Evolutionary conservation across 2,113 vertebrate species (phyloP).

Genomic region (Ascaphus truei): DNA sequence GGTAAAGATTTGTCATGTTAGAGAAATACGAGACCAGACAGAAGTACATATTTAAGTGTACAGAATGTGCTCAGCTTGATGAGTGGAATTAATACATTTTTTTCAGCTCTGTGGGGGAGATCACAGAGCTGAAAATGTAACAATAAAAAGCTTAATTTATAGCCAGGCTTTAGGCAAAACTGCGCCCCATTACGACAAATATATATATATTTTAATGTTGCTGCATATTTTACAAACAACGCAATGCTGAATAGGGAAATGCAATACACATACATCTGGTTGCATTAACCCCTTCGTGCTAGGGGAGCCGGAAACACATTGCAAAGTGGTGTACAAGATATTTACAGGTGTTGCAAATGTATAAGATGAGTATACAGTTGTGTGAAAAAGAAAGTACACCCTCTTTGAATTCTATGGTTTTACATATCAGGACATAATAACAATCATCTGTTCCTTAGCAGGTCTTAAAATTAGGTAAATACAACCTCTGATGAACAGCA

Average conservation of each 20-base stretch:
- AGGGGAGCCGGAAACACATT: not conserved
- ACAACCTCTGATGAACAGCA: no score
- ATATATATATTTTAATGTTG: slow-evolving; percentile 4
- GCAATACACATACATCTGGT: not conserved
- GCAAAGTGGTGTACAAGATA: no score
- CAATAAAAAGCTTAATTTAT: slow-evolving; percentile 11
- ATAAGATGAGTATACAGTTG: no score
- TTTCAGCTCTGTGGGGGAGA: not conserved
- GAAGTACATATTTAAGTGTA: slow-evolving; percentile 3
- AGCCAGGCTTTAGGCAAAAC: not conserved
- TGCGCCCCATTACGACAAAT: not conserved
- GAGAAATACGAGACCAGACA: slow-evolving; percentile 1
- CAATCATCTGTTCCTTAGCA: not conserved
- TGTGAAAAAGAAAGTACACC: no score
- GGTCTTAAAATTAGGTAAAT: no score
- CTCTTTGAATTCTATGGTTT: no score
- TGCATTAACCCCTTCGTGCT: not conserved
- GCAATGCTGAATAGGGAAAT: not conserved
- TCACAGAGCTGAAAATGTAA: not conserved
- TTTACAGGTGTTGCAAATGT: no score
- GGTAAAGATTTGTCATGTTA: no score
- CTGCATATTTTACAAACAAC: slow-evolving; percentile 14
- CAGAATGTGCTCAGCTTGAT: not conserved
- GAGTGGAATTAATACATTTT: not conserved
- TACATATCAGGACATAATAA: no score